Evolutionary conservation across 2,797 vertebrate species (phyloP).

Genomic region (Myripristis murdjan): DNA sequence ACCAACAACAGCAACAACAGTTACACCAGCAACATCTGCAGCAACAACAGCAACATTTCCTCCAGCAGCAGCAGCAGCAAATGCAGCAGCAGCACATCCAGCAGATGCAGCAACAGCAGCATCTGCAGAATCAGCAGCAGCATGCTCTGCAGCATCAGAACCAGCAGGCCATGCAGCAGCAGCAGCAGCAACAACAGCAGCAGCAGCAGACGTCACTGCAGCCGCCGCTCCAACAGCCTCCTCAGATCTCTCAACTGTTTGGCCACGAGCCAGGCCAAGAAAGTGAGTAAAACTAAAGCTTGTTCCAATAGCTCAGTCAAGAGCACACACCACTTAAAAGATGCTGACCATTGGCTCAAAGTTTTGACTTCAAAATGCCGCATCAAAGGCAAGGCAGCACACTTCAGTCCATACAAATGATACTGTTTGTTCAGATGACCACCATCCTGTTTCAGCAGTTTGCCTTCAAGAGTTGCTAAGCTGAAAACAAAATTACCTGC

Average conservation of each 20-base stretch:
- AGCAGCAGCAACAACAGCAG: conserved; percentile 47
- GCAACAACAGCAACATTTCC: conserved; percentile 81
- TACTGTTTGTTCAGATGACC: too few species aligned
- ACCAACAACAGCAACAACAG: conserved; percentile 75
- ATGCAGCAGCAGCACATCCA: conserved; percentile 83
- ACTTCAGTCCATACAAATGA: too few species aligned
- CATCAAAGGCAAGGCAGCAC: too few species aligned
- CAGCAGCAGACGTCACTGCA: conserved; percentile 81
- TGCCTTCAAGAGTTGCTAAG: too few species aligned
- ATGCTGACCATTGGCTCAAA: too few species aligned
- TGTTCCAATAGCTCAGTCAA: too few species aligned
- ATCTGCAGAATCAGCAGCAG: conserved; percentile 70
- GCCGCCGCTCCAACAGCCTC: conserved; percentile 82
- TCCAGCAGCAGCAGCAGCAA: conserved; percentile 86
- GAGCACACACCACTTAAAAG: too few species aligned
- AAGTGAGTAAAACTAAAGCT: conserved; percentile 85
- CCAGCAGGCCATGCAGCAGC: conserved; percentile 79
- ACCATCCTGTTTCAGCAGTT: too few species aligned
- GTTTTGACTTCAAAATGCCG: too few species aligned
- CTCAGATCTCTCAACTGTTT: conserved; percentile 88
- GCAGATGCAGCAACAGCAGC: conserved; percentile 81
- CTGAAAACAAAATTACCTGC: too few species aligned
- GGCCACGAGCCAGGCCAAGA: conserved; percentile 94
- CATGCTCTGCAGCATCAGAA: conserved; percentile 79
- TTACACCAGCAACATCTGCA: conserved; percentile 80